phyloP scores from a whole-genome alignment of 2,797 vertebrate genomes.

The Enoplosus armatus region DNA sequence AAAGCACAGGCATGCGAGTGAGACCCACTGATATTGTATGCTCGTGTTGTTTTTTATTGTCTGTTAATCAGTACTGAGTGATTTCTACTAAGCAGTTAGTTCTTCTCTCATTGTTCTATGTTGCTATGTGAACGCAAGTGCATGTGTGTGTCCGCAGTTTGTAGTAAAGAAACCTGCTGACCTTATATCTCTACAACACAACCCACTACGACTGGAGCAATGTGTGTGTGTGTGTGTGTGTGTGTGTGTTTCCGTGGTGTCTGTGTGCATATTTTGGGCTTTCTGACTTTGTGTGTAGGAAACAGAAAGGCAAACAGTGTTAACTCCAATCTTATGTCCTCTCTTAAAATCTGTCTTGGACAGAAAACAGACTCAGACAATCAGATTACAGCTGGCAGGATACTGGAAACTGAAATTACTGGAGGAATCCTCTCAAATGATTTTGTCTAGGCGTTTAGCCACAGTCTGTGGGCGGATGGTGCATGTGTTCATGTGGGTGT shows the following conservation, averaged over 20 bases:
- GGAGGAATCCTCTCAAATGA: constrained; percentile 47
- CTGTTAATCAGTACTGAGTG: neutral
- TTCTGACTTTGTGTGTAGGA: constrained; percentile 56
- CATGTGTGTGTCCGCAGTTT: neutral
- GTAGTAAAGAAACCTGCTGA: neutral
- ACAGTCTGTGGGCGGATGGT: constrained; percentile 4
- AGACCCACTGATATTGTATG: neutral
- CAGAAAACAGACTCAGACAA: constrained; percentile 70
- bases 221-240: too few species aligned
- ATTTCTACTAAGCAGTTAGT: neutral
- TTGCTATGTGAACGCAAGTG: neutral
- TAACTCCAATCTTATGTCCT: constrained; percentile 61
- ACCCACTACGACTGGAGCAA: too few species aligned
- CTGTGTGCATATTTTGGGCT: constrained; percentile 19
- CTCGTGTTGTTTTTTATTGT: neutral
- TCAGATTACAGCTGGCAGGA: constrained; percentile 60
- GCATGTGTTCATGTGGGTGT: constrained; percentile 21
- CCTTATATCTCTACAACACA: too few species aligned
- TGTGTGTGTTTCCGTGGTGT: constrained; percentile 11
- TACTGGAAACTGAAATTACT: constrained; percentile 63
- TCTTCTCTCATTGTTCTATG: neutral
- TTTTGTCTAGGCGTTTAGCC: constrained; percentile 18
- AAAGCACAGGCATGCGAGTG: neutral
- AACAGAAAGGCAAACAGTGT: constrained; percentile 69
- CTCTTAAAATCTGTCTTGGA: constrained; percentile 59